A percentile compares a stretch with the other conserved stretches of the same genome.
Evolutionary conservation across 2,797 vertebrate species (phyloP).

Genomic region (Zenarchopterus dispar): DNA sequence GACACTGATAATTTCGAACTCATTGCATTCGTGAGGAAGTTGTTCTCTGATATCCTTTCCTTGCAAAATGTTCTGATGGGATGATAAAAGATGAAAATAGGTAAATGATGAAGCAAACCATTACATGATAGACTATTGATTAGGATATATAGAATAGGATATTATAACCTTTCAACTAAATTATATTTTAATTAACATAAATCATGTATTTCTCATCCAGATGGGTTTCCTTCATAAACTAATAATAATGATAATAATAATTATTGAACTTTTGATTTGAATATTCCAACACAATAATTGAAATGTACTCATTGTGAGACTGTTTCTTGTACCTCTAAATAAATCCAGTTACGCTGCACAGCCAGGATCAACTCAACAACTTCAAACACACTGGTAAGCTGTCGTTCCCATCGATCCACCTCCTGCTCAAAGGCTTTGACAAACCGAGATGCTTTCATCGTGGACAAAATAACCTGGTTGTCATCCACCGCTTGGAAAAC

Average conservation of each 20-base stretch:
- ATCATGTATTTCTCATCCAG: too few species aligned
- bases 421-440: slow-evolving; percentile 88
- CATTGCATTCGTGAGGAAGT: slow-evolving; percentile 83
- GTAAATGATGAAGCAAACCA: neutral
- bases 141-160: too few species aligned
- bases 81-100: neutral
- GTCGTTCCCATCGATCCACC: slow-evolving; percentile 89
- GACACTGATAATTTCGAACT: slow-evolving; percentile 84
- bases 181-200: too few species aligned
- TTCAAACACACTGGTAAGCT: slow-evolving; percentile 87
- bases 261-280: too few species aligned
- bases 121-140: too few species aligned
- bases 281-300: neutral
- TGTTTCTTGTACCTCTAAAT: slow-evolving; percentile 84
- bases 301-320: too few species aligned
- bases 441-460: slow-evolving; percentile 90
- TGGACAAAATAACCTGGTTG: slow-evolving; percentile 88
- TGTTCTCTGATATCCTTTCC: slow-evolving; percentile 91
- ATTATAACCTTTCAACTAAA: too few species aligned
- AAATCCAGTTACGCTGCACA: slow-evolving; percentile 91
- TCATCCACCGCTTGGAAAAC: slow-evolving; percentile 89
- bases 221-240: too few species aligned
- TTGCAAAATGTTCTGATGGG: slow-evolving; percentile 88
- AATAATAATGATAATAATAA: too few species aligned
- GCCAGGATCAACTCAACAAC: slow-evolving; percentile 87